A percentile compares a stretch with the other conserved stretches of the same genome.
phyloP scores from a whole-genome alignment of 1,140 invertebrate species.

The Drosophila athabasca region DNA sequence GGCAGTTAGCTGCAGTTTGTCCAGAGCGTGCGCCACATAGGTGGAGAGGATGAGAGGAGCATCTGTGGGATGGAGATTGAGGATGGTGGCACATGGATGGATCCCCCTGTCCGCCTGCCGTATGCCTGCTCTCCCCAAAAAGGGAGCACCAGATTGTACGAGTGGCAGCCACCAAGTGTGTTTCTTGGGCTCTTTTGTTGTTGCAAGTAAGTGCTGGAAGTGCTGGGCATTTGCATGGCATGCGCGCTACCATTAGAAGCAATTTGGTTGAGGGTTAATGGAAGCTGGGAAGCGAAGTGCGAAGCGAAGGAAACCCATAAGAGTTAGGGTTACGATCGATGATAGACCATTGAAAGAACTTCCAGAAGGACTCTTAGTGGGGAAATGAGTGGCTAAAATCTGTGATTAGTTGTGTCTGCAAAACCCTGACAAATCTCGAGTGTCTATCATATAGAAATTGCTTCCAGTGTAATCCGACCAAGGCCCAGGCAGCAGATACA shows the following conservation, averaged over 20 bases:
- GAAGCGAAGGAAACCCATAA: slow-evolving; percentile 3
- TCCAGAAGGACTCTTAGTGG: background rate
- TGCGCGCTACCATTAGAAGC: slow-evolving; percentile 79
- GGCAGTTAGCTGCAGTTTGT: slow-evolving; percentile 79
- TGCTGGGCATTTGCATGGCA: slow-evolving; percentile 70
- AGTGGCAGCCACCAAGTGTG: slow-evolving; percentile 66
- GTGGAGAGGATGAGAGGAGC: slow-evolving; percentile 13
- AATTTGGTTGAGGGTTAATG: slow-evolving; percentile 70
- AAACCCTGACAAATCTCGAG: background rate
- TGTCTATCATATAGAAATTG: no score
- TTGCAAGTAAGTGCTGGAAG: slow-evolving; percentile 56
- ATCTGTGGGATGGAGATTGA: slow-evolving; percentile 17
- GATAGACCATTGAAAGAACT: slow-evolving; percentile 23
- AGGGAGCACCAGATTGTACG: slow-evolving; percentile 51
- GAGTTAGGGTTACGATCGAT: slow-evolving; percentile 21
- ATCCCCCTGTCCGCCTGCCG: slow-evolving; percentile 8
- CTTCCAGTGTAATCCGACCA: slow-evolving; percentile 1
- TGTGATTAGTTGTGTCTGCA: slow-evolving; percentile 10
- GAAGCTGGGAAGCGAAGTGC: slow-evolving; percentile 16
- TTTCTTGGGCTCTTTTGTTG: slow-evolving; percentile 51
- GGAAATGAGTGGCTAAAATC: slow-evolving; percentile 9
- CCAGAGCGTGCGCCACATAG: slow-evolving; percentile 64
- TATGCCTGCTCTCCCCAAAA: slow-evolving; percentile 29
- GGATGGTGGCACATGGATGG: slow-evolving; percentile 40
- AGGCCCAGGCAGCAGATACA: slow-evolving; percentile 11